These are phyloP conservation scores for Chlorospingus semifuscus DNA, from an alignment of 2,797 vertebrate species.

Conservation along the genomic window DNA sequence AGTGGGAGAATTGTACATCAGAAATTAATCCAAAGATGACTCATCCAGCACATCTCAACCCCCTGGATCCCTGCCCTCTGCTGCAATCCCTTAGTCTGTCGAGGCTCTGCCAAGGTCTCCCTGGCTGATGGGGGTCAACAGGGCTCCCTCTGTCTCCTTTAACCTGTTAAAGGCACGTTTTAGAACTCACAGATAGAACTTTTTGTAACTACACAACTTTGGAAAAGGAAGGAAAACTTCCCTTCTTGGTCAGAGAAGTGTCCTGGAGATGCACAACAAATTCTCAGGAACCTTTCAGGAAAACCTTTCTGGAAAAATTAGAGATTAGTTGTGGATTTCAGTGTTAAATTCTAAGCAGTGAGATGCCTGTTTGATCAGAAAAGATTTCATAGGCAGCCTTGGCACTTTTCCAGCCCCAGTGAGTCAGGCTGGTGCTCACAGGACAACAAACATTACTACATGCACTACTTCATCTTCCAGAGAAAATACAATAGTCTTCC, in stretches of 20 bases:
- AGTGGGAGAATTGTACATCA: not conserved
- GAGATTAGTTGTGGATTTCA: not conserved
- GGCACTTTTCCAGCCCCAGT: not conserved
- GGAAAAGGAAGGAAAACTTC: not conserved
- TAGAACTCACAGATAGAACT: not conserved
- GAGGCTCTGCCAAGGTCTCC: not conserved
- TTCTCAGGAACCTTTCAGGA: not conserved
- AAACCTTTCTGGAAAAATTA: not conserved
- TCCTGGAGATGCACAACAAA: not conserved
- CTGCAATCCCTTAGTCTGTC: not conserved
- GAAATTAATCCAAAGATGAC: not conserved
- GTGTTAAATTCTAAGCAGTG: not conserved
- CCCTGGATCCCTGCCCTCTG: not conserved
- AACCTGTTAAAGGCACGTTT: not conserved
- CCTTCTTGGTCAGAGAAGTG: not conserved
- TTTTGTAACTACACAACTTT: not conserved
- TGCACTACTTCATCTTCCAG: not conserved
- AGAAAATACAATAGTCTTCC: not conserved
- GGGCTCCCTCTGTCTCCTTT: not conserved
- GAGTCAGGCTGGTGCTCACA: not conserved
- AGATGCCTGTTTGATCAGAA: not conserved
- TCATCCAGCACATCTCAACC: not conserved
- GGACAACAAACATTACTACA: rapidly evolving
- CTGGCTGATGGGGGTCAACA: not conserved
- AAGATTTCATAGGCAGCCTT: not conserved